Evolutionary conservation across 2,888 invertebrate genomes (phyloP).

Genomic region (Epicampocera succincta): DNA sequence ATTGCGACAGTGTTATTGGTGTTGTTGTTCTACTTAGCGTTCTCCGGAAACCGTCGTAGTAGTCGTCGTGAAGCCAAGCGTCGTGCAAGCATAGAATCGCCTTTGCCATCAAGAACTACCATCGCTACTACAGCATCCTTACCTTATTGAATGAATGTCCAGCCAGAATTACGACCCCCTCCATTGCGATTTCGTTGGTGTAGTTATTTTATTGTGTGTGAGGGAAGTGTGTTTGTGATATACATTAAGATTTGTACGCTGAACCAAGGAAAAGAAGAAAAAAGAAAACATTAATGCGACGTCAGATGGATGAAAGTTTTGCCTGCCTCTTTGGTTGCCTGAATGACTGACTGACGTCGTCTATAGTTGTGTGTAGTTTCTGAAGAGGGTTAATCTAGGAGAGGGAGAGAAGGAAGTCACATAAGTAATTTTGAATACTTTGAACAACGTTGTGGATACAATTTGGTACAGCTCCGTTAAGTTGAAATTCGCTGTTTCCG

Average conservation of each 20-base stretch:
- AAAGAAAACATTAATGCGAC: constrained; percentile 77
- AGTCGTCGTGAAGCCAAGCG: constrained; percentile 62
- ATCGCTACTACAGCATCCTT: constrained; percentile 33
- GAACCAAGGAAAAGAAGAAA: constrained; percentile 26
- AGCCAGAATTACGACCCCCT: constrained; percentile 40
- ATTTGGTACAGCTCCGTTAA: constrained; percentile 71
- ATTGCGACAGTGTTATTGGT: constrained; percentile 16
- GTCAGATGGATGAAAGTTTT: constrained; percentile 72
- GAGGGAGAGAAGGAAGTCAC: constrained; percentile 38
- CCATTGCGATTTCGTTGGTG: constrained; percentile 40
- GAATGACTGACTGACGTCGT: constrained; percentile 36
- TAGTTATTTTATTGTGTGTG: constrained; percentile 44
- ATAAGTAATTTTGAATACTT: constrained; percentile 71
- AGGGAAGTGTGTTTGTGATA: constrained; percentile 17
- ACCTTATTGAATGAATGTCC: constrained; percentile 42
- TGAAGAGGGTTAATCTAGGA: constrained; percentile 26
- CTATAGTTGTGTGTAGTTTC: constrained; percentile 31
- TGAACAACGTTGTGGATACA: constrained; percentile 66
- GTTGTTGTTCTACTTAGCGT: constrained; percentile 71
- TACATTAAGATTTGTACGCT: constrained; percentile 67
- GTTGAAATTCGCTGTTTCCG: constrained; percentile 76
- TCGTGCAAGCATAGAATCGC: constrained; percentile 31
- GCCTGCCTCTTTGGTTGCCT: constrained; percentile 70
- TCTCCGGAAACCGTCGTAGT: constrained; percentile 77
- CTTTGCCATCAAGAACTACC: constrained; percentile 40